Evolutionary conservation across 2,113 vertebrate species (phyloP).

Genomic region (Ciconia stormi): DNA sequence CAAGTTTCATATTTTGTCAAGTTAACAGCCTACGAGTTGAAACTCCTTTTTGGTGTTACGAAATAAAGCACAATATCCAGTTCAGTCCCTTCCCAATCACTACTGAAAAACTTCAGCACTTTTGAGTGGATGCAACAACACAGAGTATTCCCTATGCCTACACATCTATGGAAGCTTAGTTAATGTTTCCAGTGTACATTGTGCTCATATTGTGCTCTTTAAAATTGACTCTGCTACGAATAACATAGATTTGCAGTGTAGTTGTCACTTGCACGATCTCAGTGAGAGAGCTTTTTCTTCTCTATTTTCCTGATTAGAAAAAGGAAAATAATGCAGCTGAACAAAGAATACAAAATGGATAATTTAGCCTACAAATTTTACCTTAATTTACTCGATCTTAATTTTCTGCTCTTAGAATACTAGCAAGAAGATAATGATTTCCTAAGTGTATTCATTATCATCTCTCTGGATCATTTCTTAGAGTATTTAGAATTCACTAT

Average conservation of each 20-base stretch:
- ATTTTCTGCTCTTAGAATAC: constrained; percentile 8
- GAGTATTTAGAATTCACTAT: neutral
- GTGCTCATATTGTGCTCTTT: neutral
- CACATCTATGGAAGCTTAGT: neutral
- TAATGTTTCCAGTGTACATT: neutral
- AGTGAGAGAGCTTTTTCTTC: neutral
- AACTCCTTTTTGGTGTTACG: neutral
- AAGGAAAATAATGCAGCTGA: neutral
- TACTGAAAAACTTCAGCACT: neutral
- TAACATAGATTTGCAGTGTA: neutral
- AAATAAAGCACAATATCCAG: neutral
- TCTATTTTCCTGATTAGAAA: neutral
- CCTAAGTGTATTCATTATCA: neutral
- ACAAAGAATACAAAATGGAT: neutral
- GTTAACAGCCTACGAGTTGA: neutral
- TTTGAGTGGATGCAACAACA: neutral
- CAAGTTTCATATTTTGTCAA: neutral
- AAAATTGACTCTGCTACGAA: neutral
- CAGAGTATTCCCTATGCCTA: neutral
- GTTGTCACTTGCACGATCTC: neutral
- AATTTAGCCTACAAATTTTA: neutral
- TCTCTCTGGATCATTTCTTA: neutral
- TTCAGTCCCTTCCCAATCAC: neutral
- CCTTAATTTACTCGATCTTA: neutral
- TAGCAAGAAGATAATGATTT: neutral